Base-by-base conservation (phyloP, 2,888 invertebrate genomes). In the Scrobipalpa atriplicella region DNA sequence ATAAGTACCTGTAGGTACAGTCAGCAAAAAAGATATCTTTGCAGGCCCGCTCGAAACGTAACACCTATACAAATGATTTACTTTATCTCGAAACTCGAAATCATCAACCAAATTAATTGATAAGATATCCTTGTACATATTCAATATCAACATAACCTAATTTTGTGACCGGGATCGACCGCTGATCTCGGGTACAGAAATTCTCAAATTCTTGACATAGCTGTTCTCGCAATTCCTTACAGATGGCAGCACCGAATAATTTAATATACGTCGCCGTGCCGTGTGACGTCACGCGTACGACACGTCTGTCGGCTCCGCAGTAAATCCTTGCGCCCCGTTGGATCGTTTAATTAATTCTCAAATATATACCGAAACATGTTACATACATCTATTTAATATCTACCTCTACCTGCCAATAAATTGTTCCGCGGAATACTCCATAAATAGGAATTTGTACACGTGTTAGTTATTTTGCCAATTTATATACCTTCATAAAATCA, bases 271-370 rank as follows among this genome's bases (percentile, higher is more conserved):
- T 56, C 16, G 47, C 54, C 58, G 38, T 38, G 58, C 38, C 41
- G 76, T 76, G 85, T 86, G 84, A 83, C 81, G 85, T 82, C 89
- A 90, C 83, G 88, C 88, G 87, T 81, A 80, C 66, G 83, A 84
- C 79, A 84, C 82, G 82, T 81, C 82, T 81, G 82, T 77, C 69
- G 72, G 74, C 72, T 71, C 38, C 58, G 76, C 78, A 84, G 87
- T 90, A 89, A 88, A 89, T 89, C 85, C 72, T 78, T 77, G 81
- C 84, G 90, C 87, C 87, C 89, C 81, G 91, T 89, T 91, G 89
- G 79, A 65, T 76, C 78, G 80, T 86, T 90, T 91, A 92, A 92
- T 92, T 92, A 92, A 92, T 91, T 90, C 84, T 80, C 85, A 84
- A 86, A 89, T 85, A 58, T 43, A 65, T 43, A 63, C 47, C 73